Evolutionary conservation across 1,140 invertebrate species (phyloP), one percentile per base, ranked within the genome.

Genomic region (Lepidotrigona ventralis): DNA sequence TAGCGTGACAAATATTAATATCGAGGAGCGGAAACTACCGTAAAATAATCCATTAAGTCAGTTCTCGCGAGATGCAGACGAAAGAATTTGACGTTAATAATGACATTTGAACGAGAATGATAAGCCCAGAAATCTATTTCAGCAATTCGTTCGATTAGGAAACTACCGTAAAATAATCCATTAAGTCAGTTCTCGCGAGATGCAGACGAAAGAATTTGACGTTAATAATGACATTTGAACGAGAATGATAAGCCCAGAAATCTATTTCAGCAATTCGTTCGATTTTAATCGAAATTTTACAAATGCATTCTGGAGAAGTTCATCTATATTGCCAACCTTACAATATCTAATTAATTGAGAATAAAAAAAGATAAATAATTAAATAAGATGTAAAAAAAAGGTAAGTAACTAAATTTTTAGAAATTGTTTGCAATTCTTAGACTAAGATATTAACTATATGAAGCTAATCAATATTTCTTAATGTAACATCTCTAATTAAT

Each of bases 11-110:
- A 53, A 51, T 71, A 51, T 71, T 26, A 21, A 69, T 53, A 53
- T 5, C 3, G 15, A 51, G n/a, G 39, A 56, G 33, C 53, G 53
- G 17, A 75, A 60, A 58, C 2, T 75, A 15, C 8, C 14, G 33
- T 75, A 26, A 33, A 33, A 73, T 39, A 60, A 58, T 74, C 54
- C 72, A 74, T 74, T 58, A 74, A 74, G 54, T 14, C 21, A 33
- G 29, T 33, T 74, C 58, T 26, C 26, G 33, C 17, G 11, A 56
- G 53, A 26, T 11, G 11, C 19, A 26, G 23, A 26, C 12, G 29
- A 56, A 56, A 29, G 17, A 15, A 33, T 33, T 56, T 2, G 0
- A 26, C 29, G 33, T 75, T 60, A 75, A 75, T 75, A n/a, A 46
- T 1, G 54, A 39, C 8, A 60, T 75, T 58, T 60, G 73, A 54